Conservation (phyloP, 2,113 vertebrate genomes). For the Gymnobelideus leadbeateri region DNA sequence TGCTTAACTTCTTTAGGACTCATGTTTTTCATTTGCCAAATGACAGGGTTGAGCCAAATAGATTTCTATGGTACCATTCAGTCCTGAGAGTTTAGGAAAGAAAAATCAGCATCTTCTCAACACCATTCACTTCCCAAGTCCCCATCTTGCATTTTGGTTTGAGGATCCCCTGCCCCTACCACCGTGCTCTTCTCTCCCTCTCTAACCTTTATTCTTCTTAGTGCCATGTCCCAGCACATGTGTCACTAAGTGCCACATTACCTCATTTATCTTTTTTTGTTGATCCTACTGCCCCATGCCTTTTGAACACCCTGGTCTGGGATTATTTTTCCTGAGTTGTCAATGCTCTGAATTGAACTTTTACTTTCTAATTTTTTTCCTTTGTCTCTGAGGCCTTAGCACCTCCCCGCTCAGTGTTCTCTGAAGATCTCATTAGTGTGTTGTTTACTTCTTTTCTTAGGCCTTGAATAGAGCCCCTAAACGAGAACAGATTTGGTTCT, state of each 20-base stretch:
- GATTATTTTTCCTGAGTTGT: slow-evolving; percentile 35
- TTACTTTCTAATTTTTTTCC: slow-evolving; percentile 45
- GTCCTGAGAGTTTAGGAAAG: background rate
- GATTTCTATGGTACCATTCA: background rate
- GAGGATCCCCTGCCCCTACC: accelerated
- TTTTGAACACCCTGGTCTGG: background rate
- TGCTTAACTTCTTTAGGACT: background rate
- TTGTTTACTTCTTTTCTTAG: slow-evolving; percentile 48
- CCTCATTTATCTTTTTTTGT: background rate
- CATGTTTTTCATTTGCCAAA: background rate
- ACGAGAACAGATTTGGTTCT: slow-evolving; percentile 51
- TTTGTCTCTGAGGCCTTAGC: background rate
- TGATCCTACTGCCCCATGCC: slow-evolving; percentile 2
- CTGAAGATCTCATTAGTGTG: slow-evolving; percentile 66
- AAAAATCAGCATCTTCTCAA: background rate
- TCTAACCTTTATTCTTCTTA: background rate
- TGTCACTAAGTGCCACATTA: background rate
- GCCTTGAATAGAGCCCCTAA: slow-evolving; percentile 54
- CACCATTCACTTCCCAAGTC: background rate
- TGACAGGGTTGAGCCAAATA: background rate
- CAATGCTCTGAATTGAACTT: slow-evolving; percentile 56
- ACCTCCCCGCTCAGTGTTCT: slow-evolving; percentile 42
- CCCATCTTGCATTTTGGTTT: background rate
- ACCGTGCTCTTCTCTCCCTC: background rate
- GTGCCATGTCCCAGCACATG: background rate